Evolutionary conservation across 2,113 vertebrate genomes (phyloP), one percentile per base, ranked within the genome.

Genomic region (Smithornis capensis): DNA sequence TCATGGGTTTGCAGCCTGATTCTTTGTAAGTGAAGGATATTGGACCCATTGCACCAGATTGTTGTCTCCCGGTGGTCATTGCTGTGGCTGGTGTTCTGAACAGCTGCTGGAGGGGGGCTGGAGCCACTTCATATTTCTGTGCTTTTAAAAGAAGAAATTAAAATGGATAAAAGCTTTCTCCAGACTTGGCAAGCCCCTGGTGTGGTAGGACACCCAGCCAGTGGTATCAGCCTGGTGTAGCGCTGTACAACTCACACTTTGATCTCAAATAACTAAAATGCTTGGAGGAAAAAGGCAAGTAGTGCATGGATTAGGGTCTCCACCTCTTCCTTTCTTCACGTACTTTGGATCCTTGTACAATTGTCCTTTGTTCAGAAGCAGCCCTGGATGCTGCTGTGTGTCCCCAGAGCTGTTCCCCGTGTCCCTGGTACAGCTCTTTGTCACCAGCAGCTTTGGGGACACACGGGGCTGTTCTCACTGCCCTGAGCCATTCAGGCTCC

Each of bases 21-120:
- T 73, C 10, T 73, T 29, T 3, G 0, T 2, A 21, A 45, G 17
- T 9, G 31, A 33, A 33, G 77, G 83, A 27, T 3, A 3, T 6
- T 53, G 76, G 57, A 49, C 24, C 76, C 6, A 8, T 19, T 53
- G 59, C 87, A 31, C 45, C 44, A 71, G 42, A n/a, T 14, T 0
- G 3, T 44, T 75, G 33, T 86, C 9, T 62, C 63, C 45, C 10
- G 49, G 13, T 40, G 95, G 38, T 75, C 62, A 19, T 47, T 78
- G 86, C 12, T 7, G 2, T 37, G 77, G 80, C 40, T 91, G 76
- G 10, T 80, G 24, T 53, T 76, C 24, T 56, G 64, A 78, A 27
- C 38, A 71, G 33, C 49, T 35, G 4, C 3, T 73, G n/a, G 29
- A 83, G 49, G 38, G 38, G 74, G 38, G 40, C 38, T 44, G n/a